These are phyloP conservation scores for Dryas iulia DNA, from an alignment of 1,140 invertebrate genomes.

Conservation along the genomic window DNA sequence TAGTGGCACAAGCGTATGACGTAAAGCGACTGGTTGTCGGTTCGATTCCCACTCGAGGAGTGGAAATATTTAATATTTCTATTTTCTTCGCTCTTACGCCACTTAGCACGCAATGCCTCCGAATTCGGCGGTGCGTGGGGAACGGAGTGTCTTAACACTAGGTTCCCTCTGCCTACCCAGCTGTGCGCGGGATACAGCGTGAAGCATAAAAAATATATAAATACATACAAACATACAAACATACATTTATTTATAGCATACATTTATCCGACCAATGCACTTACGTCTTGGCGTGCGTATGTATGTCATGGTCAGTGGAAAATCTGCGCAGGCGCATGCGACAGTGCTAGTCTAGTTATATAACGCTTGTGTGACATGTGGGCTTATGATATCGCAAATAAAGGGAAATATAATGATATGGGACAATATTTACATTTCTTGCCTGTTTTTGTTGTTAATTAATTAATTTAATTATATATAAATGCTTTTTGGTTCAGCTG, in stretches of 20 bases:
- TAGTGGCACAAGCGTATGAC: too few relatives aligned
- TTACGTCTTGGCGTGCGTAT: slow-evolving; percentile 23
- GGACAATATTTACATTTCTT: not conserved
- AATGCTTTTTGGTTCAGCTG: too few relatives aligned
- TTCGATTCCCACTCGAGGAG: too few relatives aligned
- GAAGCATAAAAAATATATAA: slow-evolving; percentile 4
- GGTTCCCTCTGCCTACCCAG: too few relatives aligned
- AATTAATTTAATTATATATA: too few relatives aligned
- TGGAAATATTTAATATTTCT: too few relatives aligned
- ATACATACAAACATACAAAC: not conserved
- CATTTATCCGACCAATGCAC: slow-evolving; percentile 27
- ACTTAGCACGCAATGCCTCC: too few relatives aligned
- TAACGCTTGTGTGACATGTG: not conserved
- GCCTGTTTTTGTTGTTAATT: not conserved
- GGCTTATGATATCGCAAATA: not conserved
- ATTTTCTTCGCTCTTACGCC: too few relatives aligned
- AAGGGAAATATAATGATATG: not conserved
- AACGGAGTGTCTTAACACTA: too few relatives aligned
- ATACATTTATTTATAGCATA: slow-evolving; percentile 10
- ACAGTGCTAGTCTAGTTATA: slow-evolving; percentile 12
- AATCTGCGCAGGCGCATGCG: slow-evolving; percentile 21
- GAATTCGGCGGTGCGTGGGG: too few relatives aligned
- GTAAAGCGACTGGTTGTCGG: too few relatives aligned
- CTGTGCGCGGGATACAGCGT: too few relatives aligned
- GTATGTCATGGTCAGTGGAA: slow-evolving; percentile 32